Evolutionary conservation across 2,888 invertebrate genomes (phyloP), one percentile per base, ranked within the genome.

Genomic region (Argyresthia goedartella): DNA sequence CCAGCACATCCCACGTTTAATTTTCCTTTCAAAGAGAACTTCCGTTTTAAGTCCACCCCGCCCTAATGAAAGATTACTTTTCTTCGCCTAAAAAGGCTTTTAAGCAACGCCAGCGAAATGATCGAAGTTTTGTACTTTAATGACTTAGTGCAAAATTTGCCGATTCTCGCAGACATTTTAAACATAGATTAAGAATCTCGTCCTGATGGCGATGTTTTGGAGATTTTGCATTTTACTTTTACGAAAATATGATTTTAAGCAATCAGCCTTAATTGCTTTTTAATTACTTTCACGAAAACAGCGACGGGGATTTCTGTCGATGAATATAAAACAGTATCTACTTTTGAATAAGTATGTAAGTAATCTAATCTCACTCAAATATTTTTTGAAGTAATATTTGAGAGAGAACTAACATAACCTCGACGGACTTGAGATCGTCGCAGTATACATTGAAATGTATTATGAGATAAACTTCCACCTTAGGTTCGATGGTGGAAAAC

Each of bases 101-200:
- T 85, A 86, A 85, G 84, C 81, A 85, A 76, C 82, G 82, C 82
- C 78, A 75, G 72, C 76, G 74, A 84, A 86, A 86, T 86, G 84
- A 84, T 85, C 81, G 78, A 86, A 86, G 80, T 86, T 86, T 85
- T 78, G 82, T 82, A 85, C 86, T 86, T 86, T 86, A 85, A 86
- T 86, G 86, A 86, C 86, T 86, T 86, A 86, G 84, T 86, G 81
- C 80, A 77, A 85, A 86, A 82, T 84, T 84, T 73, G 84, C 81
- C 78, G 86, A 86, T 85, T 81, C 76, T 69, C 80, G 71, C 76
- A 82, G 80, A 85, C 84, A 81, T 81, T 84, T 85, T 86, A 85
- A 86, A 86, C 86, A 85, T 84, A 84, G 84, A 84, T 85, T 86
- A 85, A 84, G 82, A 85, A 82, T 84, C 76, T 73, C 75, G 81